phyloP scores from a whole-genome alignment of 2,113 vertebrate genomes.

The Formicarius rufipectus region DNA sequence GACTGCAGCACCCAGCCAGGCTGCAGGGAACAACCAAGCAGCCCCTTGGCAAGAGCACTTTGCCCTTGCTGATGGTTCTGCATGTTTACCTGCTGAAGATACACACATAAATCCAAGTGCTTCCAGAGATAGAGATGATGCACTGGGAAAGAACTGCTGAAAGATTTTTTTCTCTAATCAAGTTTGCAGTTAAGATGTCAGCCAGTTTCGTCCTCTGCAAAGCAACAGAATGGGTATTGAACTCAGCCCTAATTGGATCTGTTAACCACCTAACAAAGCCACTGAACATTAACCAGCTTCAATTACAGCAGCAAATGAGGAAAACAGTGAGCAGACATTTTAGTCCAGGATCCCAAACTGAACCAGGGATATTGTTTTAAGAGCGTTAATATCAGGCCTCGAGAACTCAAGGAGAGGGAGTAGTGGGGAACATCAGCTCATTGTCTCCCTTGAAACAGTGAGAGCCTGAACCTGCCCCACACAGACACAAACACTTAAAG shows the following conservation, averaged over 20 bases:
- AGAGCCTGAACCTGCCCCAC: neutral
- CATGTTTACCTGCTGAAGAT: neutral
- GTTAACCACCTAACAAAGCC: neutral
- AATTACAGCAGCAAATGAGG: neutral
- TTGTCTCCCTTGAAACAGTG: accelerated
- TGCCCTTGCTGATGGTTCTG: neutral
- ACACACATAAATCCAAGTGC: accelerated
- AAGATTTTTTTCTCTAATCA: neutral
- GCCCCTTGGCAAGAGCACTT: neutral
- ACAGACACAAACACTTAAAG: neutral
- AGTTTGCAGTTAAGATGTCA: constrained; percentile 14
- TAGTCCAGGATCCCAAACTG: neutral
- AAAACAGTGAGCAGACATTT: neutral
- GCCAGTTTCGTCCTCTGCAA: neutral
- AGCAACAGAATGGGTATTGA: constrained; percentile 16
- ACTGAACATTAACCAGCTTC: neutral
- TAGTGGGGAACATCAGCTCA: neutral
- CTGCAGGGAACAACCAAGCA: neutral
- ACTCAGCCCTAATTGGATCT: neutral
- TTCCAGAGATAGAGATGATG: neutral
- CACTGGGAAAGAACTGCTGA: neutral
- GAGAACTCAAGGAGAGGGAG: neutral
- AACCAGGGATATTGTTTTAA: neutral
- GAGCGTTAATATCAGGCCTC: neutral
- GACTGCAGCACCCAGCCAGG: accelerated